Evolutionary conservation across 2,113 vertebrate species (phyloP).

Genomic region (Pogonocichla stellata): DNA sequence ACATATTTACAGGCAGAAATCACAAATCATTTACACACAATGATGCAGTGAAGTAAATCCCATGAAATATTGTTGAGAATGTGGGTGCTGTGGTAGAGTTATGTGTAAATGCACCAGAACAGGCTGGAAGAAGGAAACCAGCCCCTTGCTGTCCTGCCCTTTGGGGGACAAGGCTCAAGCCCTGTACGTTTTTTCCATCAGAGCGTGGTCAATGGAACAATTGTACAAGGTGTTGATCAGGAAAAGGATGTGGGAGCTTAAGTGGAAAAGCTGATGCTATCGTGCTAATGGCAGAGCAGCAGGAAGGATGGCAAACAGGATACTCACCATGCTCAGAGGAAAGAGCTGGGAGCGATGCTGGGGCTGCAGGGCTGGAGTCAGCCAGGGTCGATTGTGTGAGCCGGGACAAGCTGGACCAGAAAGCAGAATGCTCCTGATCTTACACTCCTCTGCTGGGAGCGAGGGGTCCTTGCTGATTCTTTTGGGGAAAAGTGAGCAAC

Average conservation of each 20-base stretch:
- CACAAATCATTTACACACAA: accelerated
- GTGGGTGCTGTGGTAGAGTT: background rate
- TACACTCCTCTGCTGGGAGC: background rate
- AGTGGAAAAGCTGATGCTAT: conserved; percentile 8
- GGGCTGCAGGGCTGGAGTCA: background rate
- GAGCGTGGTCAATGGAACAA: background rate
- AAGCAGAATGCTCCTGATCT: background rate
- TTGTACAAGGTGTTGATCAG: background rate
- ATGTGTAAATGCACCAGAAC: background rate
- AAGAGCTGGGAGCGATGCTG: background rate
- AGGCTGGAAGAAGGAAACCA: background rate
- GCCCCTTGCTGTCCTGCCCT: background rate
- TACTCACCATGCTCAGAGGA: accelerated
- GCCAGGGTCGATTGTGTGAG: background rate
- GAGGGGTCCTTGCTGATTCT: background rate
- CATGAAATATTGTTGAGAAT: too few relatives aligned
- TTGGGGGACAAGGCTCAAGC: accelerated
- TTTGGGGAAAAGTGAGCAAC: background rate
- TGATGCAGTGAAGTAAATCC: background rate
- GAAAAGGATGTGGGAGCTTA: conserved; percentile 28
- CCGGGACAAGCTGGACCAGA: background rate
- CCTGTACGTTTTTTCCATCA: background rate
- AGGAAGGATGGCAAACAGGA: conserved; percentile 35
- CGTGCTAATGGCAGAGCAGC: background rate
- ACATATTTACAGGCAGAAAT: background rate